Percentiles rank a stretch among this genome's conserved stretches.
These are phyloP conservation scores for Euleptes europaea DNA, from an alignment of 2,113 vertebrate genomes.

Conservation along the genomic window DNA sequence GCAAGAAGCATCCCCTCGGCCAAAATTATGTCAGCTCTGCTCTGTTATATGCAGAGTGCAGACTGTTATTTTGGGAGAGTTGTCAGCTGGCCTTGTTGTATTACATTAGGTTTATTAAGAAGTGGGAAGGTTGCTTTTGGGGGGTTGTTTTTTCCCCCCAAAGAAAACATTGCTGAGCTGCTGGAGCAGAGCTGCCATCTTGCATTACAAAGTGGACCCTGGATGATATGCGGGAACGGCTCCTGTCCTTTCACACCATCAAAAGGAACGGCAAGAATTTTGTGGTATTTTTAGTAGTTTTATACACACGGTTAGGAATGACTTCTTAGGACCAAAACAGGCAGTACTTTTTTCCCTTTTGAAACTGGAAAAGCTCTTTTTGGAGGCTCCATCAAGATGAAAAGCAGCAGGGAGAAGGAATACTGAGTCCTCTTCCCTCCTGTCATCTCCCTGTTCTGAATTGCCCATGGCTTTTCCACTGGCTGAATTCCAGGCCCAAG, in stretches of 20 bases:
- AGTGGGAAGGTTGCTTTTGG: slow-evolving; percentile 47
- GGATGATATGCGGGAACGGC: slow-evolving; percentile 36
- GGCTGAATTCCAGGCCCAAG: no score
- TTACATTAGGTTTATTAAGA: slow-evolving; percentile 49
- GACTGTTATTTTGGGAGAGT: slow-evolving; percentile 53
- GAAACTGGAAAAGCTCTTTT: background rate
- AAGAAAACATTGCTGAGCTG: slow-evolving; percentile 44
- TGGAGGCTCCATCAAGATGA: background rate
- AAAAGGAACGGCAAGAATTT: background rate
- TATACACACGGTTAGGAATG: background rate
- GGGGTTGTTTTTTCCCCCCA: background rate
- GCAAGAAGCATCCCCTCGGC: slow-evolving; percentile 16
- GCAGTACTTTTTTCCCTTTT: background rate
- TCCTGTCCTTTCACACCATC: slow-evolving; percentile 41
- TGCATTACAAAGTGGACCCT: slow-evolving; percentile 50
- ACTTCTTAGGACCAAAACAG: background rate
- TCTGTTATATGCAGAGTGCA: slow-evolving; percentile 31
- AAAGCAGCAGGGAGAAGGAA: background rate
- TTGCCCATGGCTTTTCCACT: no score
- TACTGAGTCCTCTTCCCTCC: no score
- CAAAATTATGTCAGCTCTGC: slow-evolving; percentile 48
- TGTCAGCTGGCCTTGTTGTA: slow-evolving; percentile 56
- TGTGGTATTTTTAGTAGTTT: background rate
- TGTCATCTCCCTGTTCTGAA: no score
- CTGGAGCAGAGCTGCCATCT: slow-evolving; percentile 56